These are phyloP conservation scores for Coturnix japonica DNA, from an alignment of 2,113 vertebrate species.

Conservation along the genomic window DNA sequence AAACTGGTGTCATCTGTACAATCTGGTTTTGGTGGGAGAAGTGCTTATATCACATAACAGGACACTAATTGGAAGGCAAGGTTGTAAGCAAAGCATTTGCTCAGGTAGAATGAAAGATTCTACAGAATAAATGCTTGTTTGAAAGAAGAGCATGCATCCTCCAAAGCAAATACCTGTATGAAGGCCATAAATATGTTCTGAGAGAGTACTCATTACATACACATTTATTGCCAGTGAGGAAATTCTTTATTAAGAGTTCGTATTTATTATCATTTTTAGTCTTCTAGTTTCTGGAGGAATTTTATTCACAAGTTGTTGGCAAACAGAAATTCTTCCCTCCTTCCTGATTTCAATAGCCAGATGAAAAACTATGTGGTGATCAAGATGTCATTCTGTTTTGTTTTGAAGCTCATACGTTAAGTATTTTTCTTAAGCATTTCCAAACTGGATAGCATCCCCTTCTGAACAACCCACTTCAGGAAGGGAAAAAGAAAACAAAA, in stretches of 20 bases:
- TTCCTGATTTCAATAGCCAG: background rate
- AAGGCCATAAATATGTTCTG: background rate
- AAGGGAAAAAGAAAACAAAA: background rate
- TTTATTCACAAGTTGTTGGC: background rate
- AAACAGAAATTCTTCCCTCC: background rate
- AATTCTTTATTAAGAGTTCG: background rate
- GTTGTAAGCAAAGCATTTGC: fast-evolving
- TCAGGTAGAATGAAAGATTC: background rate
- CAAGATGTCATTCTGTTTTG: constrained; percentile 5
- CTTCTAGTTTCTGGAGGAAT: background rate
- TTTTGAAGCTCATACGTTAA: background rate
- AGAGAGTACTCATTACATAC: background rate
- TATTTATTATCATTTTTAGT: background rate
- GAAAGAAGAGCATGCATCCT: background rate
- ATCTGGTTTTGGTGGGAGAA: fast-evolving
- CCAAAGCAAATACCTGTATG: background rate
- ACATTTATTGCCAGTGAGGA: background rate
- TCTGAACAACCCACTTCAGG: constrained; percentile 11
- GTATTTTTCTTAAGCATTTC: constrained; percentile 24
- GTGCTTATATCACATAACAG: fast-evolving
- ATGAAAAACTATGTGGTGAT: background rate
- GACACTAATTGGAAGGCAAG: fast-evolving
- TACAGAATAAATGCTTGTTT: background rate
- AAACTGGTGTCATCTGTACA: background rate
- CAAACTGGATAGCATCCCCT: constrained; percentile 18